phyloP scores from a whole-genome alignment of 2,797 vertebrate genomes.

The Catostomus latipinnis region DNA sequence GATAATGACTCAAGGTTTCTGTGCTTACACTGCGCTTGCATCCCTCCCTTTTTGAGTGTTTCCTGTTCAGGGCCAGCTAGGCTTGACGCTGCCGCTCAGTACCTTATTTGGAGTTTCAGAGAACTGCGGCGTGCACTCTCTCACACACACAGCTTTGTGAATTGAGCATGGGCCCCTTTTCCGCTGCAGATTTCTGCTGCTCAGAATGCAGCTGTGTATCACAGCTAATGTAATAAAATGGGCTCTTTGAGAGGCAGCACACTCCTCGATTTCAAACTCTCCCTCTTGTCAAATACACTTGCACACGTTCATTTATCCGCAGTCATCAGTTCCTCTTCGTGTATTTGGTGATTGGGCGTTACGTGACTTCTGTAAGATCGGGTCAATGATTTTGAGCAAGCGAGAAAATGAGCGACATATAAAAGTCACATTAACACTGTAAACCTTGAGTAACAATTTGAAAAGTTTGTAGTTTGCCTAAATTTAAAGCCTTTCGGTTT shows the following conservation, averaged over 20 bases:
- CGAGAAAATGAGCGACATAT: neutral
- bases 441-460: neutral
- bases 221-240: slow-evolving; percentile 35
- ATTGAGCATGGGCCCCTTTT: slow-evolving; percentile 32
- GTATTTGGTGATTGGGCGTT: slow-evolving; percentile 26
- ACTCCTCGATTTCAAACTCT: slow-evolving; percentile 1
- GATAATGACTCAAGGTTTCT: slow-evolving; percentile 93
- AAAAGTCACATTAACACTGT: neutral
- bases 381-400: slow-evolving; percentile 18
- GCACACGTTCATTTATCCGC: slow-evolving; percentile 23
- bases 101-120: slow-evolving; percentile 88
- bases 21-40: slow-evolving; percentile 79
- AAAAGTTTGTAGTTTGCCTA: neutral
- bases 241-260: slow-evolving; percentile 5
- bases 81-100: slow-evolving; percentile 62
- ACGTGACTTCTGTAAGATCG: slow-evolving; percentile 26
- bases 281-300: neutral
- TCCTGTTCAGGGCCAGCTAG: slow-evolving; percentile 79
- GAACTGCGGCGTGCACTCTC: slow-evolving; percentile 33
- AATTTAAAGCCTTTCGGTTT: neutral
- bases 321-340: slow-evolving; percentile 38
- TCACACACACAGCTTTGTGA: slow-evolving; percentile 36
- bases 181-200: slow-evolving; percentile 26
- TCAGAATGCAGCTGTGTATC: slow-evolving; percentile 35
- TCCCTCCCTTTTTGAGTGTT: slow-evolving; percentile 90